These are phyloP conservation scores for Amphiduros pacificus DNA, from an alignment of 2,888 invertebrate species.

Conservation along the genomic window DNA sequence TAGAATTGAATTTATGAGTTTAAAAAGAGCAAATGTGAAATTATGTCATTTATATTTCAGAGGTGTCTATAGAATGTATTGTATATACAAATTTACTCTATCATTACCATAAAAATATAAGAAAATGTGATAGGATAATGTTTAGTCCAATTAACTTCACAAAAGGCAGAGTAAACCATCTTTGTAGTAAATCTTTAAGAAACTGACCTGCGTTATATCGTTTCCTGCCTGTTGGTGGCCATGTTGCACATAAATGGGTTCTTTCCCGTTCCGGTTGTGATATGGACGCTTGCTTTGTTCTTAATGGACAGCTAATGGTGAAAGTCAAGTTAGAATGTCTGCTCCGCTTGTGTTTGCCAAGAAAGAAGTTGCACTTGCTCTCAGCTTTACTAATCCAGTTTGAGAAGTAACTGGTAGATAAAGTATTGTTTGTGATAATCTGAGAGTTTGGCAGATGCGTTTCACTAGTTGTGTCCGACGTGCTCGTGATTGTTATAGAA, in stretches of 20 bases:
- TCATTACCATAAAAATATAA: no score
- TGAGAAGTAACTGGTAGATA: neutral
- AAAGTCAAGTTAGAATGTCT: conserved; percentile 14
- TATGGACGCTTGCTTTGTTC: conserved; percentile 8
- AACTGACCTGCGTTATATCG: conserved; percentile 8
- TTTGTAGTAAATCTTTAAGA: no score
- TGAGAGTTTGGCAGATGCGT: neutral
- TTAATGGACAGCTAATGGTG: conserved; percentile 16
- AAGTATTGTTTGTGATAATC: neutral
- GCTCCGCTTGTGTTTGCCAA: neutral
- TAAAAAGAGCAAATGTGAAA: no score
- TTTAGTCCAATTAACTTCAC: no score
- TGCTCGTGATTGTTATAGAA: conserved; percentile 20
- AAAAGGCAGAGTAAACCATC: no score
- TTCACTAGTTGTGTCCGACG: conserved; percentile 22
- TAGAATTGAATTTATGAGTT: no score
- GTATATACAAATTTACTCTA: no score
- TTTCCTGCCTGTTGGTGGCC: conserved; percentile 19
- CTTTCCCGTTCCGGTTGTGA: neutral
- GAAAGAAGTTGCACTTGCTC: neutral
- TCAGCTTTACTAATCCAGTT: neutral
- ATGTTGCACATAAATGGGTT: conserved; percentile 20
- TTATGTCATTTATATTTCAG: no score
- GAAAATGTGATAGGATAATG: no score
- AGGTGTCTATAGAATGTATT: no score